phyloP scores from a whole-genome alignment of 2,797 vertebrate genomes.

The Poecilia picta region DNA sequence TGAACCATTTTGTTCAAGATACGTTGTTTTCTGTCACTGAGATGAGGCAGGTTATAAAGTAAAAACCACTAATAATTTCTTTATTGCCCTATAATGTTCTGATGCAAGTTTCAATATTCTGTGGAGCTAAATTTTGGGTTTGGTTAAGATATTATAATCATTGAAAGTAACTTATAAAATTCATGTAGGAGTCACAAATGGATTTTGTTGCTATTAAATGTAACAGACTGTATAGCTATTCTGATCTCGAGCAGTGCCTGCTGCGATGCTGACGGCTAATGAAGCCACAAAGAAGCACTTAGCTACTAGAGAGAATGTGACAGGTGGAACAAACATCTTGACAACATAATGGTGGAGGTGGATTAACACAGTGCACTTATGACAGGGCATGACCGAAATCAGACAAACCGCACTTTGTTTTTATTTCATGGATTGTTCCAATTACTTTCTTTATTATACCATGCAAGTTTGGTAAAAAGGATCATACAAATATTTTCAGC shows the following conservation, averaged over 20 bases:
- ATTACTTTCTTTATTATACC: background rate
- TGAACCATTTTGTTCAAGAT: too few relatives aligned
- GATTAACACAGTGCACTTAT: slow-evolving; percentile 16
- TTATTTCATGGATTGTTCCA: slow-evolving; percentile 4
- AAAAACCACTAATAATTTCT: background rate
- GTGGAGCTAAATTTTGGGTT: background rate
- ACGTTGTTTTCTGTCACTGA: too few relatives aligned
- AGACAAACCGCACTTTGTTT: slow-evolving; percentile 12
- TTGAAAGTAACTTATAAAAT: background rate
- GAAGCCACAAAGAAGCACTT: slow-evolving; percentile 56
- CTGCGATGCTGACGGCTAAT: slow-evolving; percentile 44
- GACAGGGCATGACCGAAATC: slow-evolving; percentile 34
- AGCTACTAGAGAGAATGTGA: slow-evolving; percentile 45
- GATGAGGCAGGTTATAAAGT: background rate
- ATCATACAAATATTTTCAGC: slow-evolving; percentile 22
- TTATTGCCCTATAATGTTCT: background rate
- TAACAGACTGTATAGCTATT: background rate
- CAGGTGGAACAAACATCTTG: slow-evolving; percentile 69
- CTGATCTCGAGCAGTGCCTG: slow-evolving; percentile 41
- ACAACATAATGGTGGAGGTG: slow-evolving; percentile 41
- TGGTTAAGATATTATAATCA: background rate
- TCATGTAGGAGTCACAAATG: background rate
- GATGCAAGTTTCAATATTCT: background rate
- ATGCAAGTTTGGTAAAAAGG: background rate
- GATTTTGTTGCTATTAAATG: background rate